Conservation (phyloP, 2,797 vertebrate species). For the Tragopan temminckii region DNA sequence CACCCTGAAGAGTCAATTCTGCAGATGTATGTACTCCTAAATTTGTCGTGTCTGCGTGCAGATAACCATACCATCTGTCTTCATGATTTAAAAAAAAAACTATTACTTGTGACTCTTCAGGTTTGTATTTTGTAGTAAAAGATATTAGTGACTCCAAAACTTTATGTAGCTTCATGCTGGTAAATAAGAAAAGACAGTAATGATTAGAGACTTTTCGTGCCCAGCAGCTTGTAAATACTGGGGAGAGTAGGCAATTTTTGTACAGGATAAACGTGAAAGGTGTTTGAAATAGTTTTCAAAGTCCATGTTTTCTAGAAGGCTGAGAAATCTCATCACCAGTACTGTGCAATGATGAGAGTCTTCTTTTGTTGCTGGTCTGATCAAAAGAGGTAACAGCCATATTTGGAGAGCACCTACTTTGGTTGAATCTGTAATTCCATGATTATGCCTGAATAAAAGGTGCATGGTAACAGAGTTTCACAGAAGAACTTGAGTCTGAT, state of each 20-base stretch:
- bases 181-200: background rate
- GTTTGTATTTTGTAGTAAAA: conserved; percentile 11
- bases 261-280: background rate
- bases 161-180: background rate
- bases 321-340: background rate
- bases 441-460: background rate
- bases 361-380: background rate
- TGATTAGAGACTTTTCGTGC: background rate
- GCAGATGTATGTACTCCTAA: background rate
- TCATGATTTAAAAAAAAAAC: background rate
- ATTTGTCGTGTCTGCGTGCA: background rate
- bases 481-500: background rate
- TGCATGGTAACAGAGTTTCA: background rate
- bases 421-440: background rate
- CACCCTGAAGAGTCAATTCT: background rate
- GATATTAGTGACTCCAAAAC: background rate
- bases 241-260: background rate
- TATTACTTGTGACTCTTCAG: background rate
- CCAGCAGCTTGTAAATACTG: background rate
- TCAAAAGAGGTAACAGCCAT: background rate
- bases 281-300: background rate
- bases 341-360: background rate
- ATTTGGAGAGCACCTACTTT: background rate
- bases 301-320: background rate
- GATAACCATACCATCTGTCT: background rate